These are phyloP conservation scores for Myotis daubentonii DNA, from an alignment of 2,797 vertebrate species.

Conservation along the genomic window DNA sequence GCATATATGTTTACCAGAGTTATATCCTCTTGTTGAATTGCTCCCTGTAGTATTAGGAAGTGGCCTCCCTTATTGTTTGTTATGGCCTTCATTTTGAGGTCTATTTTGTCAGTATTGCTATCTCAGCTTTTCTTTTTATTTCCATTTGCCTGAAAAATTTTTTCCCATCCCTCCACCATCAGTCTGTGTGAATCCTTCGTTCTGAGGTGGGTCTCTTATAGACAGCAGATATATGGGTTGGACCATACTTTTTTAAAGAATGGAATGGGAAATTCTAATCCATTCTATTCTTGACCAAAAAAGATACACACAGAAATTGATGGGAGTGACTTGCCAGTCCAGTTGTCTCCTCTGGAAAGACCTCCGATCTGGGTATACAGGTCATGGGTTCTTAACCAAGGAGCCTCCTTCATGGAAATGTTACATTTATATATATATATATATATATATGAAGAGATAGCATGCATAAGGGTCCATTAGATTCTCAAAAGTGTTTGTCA, in stretches of 20 bases:
- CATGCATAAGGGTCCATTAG: not conserved
- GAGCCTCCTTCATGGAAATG: not conserved
- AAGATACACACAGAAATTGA: not conserved
- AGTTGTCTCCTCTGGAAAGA: not conserved
- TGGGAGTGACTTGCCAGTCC: not conserved
- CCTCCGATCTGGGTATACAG: not conserved
- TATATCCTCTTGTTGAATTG: too few relatives aligned
- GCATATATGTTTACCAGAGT: too few relatives aligned
- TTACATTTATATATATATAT: not conserved
- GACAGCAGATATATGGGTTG: too few relatives aligned
- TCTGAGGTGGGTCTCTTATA: too few relatives aligned
- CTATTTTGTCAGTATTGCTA: too few relatives aligned
- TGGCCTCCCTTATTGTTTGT: too few relatives aligned
- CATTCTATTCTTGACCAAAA: not conserved
- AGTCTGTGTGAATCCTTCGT: too few relatives aligned
- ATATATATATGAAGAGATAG: not conserved
- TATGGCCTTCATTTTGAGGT: too few relatives aligned
- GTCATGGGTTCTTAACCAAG: not conserved
- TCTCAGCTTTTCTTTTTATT: too few relatives aligned
- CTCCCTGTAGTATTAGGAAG: too few relatives aligned
- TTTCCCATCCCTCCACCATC: too few relatives aligned
- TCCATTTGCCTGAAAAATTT: too few relatives aligned
- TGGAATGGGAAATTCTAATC: not conserved
- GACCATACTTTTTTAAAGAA: not conserved
- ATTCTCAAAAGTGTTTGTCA: not conserved